Evolutionary conservation across 2,113 vertebrate species (phyloP).

Genomic region (Aegotheles bennettii): DNA sequence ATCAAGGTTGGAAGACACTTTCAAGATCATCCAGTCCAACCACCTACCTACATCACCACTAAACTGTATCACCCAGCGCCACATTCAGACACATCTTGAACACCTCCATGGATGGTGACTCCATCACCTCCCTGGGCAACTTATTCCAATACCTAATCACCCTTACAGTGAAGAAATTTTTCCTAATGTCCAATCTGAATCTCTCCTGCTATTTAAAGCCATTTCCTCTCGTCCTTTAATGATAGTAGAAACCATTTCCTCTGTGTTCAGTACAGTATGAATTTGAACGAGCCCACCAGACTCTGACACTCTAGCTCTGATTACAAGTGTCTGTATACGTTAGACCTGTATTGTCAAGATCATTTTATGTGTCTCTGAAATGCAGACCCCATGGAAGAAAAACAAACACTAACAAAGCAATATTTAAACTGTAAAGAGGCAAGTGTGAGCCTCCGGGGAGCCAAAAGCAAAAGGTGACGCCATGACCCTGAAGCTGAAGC

Average conservation of each 20-base stretch:
- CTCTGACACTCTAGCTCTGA: neutral
- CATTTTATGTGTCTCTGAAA: neutral
- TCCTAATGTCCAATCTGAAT: too few relatives aligned
- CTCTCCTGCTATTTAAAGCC: too few relatives aligned
- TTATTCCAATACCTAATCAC: too few relatives aligned
- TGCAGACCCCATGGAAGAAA: neutral
- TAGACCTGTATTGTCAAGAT: neutral
- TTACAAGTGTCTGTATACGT: neutral
- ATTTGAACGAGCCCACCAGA: neutral
- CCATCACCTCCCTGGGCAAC: too few relatives aligned
- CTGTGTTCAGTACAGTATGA: neutral
- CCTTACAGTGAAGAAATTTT: too few relatives aligned
- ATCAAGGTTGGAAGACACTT: too few relatives aligned
- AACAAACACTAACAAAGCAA: neutral
- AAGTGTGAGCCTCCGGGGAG: neutral
- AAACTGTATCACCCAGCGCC: too few relatives aligned
- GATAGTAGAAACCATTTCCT: neutral
- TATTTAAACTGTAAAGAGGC: neutral
- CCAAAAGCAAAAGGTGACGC: neutral
- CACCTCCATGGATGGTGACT: too few relatives aligned
- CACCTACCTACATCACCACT: too few relatives aligned
- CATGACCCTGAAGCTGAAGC: neutral
- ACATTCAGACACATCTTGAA: too few relatives aligned
- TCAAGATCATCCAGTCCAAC: too few relatives aligned
- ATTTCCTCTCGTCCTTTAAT: too few relatives aligned